These are phyloP conservation scores for Laticauda laticaudata DNA, from an alignment of 2,113 vertebrate genomes.

Conservation along the genomic window DNA sequence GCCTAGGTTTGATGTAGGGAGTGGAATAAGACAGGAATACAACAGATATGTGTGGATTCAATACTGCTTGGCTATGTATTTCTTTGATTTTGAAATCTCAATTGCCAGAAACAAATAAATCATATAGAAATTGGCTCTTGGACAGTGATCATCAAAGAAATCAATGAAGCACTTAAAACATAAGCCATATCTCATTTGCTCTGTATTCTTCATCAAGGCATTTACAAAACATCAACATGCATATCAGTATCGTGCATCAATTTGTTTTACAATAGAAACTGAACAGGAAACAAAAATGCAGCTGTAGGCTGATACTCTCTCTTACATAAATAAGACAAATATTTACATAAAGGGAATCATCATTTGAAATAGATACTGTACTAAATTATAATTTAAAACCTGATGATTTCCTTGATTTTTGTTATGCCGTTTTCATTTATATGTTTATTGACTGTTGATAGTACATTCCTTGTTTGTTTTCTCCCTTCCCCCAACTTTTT, in stretches of 20 bases:
- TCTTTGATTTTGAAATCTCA: not conserved
- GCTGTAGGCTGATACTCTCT: conserved; percentile 1
- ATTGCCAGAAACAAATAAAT: not conserved
- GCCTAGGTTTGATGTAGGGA: too few relatives aligned
- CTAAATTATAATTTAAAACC: not conserved
- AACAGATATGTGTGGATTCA: not conserved
- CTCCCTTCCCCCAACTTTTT: not conserved
- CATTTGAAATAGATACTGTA: not conserved
- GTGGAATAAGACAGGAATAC: too few relatives aligned
- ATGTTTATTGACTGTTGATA: conserved; percentile 14
- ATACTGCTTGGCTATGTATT: not conserved
- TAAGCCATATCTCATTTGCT: not conserved
- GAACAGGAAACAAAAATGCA: conserved; percentile 29
- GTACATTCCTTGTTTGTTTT: not conserved
- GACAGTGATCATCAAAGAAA: not conserved
- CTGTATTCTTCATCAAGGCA: conserved; percentile 1
- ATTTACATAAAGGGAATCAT: conserved; percentile 24
- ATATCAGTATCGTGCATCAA: not conserved
- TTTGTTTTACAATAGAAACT: conserved; percentile 25
- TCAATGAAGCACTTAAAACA: not conserved
- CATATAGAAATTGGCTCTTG: not conserved
- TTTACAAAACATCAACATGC: conserved; percentile 13
- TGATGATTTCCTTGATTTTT: conserved; percentile 18
- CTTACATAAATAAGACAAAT: conserved; percentile 28
- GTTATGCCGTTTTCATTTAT: conserved; percentile 27